Evolutionary conservation across 2,888 invertebrate genomes (phyloP), one percentile per base, ranked within the genome.

Genomic region (Timema cristinae): DNA sequence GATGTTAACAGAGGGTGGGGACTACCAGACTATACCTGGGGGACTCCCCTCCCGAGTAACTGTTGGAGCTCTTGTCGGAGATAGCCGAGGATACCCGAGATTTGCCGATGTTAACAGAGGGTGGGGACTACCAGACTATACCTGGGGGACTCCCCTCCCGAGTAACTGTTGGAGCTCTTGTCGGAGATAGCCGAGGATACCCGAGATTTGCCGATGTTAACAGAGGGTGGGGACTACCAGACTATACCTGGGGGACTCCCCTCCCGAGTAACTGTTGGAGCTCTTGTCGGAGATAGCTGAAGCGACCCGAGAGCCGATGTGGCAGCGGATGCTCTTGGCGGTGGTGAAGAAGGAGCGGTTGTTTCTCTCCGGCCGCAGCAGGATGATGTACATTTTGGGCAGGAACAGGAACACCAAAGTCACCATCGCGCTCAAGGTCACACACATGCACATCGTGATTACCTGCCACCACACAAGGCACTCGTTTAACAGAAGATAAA

Each of bases 351-450:
- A 86, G 48, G 89, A 88, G 67, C 92, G 84, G 77, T 90, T 91
- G 82, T 93, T 93, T 79, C 89, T 88, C 82, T 91, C 90, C 6
- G 93, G 92, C 73, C 89, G 86, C 77, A 90, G 85, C 59, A 91
- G 80, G 75, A 92, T 92, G 78, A 91, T 90, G 81, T 91, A 93
- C 66, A 92, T 82, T 82, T 92, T 91, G 5, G 92, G 92, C 75
- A 90, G 85, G 82, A 93, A 92, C 72, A 92, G 85, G 76, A 92
- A 88, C 68, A 88, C 84, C 79, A 92, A 86, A 61, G 90, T 90
- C 8, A 91, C 91, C 77, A 88, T 86, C 7, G 91, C 91, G 78
- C 89, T 90, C 69, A 91, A 82, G n/a, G 89, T 90, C 67, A 91
- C 89, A 78, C 91, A 90, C 82, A 91, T 86, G 78, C 90, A 89